Conservation (phyloP, 2,113 vertebrate species). For the Mirza zaza region DNA sequence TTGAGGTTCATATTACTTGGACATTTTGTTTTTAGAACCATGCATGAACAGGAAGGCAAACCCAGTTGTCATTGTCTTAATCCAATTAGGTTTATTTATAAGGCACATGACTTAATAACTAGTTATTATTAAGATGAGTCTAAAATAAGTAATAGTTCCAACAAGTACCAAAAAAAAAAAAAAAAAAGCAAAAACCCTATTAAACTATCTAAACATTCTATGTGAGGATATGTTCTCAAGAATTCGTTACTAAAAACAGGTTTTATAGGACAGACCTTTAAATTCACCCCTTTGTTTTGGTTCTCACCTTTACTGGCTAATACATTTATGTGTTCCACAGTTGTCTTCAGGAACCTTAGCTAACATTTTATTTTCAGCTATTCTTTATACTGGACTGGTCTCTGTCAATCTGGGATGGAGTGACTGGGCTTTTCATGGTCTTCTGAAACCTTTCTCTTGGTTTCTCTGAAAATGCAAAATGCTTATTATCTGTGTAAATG, state of each 20-base stretch:
- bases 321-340: too few relatives aligned
- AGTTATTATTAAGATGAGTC: not conserved
- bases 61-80: not conserved
- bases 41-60: not conserved
- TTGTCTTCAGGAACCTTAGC: not conserved
- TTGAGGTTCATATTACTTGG: not conserved
- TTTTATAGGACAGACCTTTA: not conserved
- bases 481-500: not conserved
- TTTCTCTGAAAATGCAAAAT: not conserved
- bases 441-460: not conserved
- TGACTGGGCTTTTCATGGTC: not conserved
- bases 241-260: not conserved
- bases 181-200: not conserved
- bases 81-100: constrained; percentile 1
- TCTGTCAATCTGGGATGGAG: not conserved
- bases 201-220: not conserved
- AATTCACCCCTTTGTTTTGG: not conserved
- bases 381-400: not conserved
- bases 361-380: not conserved
- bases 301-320: not conserved
- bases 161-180: not conserved
- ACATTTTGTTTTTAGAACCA: not conserved
- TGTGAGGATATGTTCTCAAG: not conserved
- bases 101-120: not conserved
- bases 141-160: constrained; percentile 10